Evolutionary conservation across 37 sponge, comb jelly and placozoan species (phyloP), one percentile per base, ranked within the genome.

Genomic region (Lycopodina hypogea): DNA sequence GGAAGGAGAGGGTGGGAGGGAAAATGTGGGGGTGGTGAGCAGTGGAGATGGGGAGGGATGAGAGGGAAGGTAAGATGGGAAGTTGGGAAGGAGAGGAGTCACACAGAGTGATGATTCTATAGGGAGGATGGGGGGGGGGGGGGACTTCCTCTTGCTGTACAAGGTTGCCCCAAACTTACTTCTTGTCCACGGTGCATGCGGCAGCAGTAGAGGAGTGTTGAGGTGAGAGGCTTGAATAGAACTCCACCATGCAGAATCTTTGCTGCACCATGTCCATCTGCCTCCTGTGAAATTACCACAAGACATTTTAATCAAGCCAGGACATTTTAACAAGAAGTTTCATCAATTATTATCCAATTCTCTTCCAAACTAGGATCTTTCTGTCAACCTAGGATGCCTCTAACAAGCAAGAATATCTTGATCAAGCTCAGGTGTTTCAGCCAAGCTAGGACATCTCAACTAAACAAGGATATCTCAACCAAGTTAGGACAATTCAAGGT

Each of bases 161-260:
- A 58, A 4, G 21, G 3, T 58, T 18, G 4, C 14, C 2, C 36
- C 37, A 18, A 3, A 66, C 42, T 42, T 14, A 42, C 45, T 9
- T 61, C 41, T 52, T 62, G 85, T 77, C 64, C 73, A 1, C 58
- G 33, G 26, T 84, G 81, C 28, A 36, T 75, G 33, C 57, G 37
- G 37, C 76, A 89, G 75, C 74, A 74, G 73, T 84, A 80, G 39
- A 75, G 78, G 23, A 89, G 76, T 58, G 86, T 89, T 33, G 76
- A 74, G n/a, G 50, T 65, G 50, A 89, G 70, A 29, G 90, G 58
- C 4, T 35, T 61, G 86, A 76, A 84, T 17, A 80, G 63, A 26
- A 78, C 18, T 19, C 12, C 28, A 7, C 14, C 56, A 32, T 51
- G 55, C 36, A 36, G 69, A 14, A 32, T 34, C 22, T 24, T 26